Evolutionary conservation across 2,888 invertebrate species (phyloP).

Genomic region (Hoplodrina blanda): DNA sequence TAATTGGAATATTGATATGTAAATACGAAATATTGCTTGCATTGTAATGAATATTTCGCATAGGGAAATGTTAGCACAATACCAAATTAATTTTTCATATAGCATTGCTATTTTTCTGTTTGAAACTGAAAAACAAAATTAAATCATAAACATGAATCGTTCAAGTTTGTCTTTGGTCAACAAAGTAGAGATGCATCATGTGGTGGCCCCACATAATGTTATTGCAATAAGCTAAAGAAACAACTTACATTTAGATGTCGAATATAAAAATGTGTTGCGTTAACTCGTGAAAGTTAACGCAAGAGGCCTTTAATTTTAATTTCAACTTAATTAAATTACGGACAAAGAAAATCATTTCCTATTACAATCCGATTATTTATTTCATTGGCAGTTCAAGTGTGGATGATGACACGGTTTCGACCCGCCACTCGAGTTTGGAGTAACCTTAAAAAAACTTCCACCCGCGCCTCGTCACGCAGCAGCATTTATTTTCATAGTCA

Average conservation of each 20-base stretch:
- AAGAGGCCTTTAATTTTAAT: background rate
- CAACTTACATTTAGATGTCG: background rate
- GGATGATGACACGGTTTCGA: constrained; percentile 74
- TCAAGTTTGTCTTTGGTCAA: background rate
- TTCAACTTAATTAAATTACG: background rate
- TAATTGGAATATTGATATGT: background rate
- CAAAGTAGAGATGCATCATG: background rate
- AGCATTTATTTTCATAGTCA: constrained; percentile 88
- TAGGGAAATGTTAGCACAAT: background rate
- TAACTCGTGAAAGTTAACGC: background rate
- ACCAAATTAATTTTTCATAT: background rate
- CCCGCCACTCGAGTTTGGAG: constrained; percentile 79
- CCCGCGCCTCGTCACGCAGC: constrained; percentile 87
- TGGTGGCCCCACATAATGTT: background rate
- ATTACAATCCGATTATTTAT: constrained; percentile 44
- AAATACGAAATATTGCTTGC: background rate
- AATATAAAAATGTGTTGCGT: background rate
- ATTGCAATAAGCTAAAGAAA: background rate
- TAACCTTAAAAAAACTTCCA: constrained; percentile 84
- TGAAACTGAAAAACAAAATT: background rate
- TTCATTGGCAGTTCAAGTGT: constrained; percentile 57
- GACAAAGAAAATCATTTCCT: background rate
- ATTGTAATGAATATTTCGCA: background rate
- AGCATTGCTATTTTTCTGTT: background rate
- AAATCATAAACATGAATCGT: background rate